Conservation (phyloP, 2,113 vertebrate species). For the Paedocypris sp. region DNA sequence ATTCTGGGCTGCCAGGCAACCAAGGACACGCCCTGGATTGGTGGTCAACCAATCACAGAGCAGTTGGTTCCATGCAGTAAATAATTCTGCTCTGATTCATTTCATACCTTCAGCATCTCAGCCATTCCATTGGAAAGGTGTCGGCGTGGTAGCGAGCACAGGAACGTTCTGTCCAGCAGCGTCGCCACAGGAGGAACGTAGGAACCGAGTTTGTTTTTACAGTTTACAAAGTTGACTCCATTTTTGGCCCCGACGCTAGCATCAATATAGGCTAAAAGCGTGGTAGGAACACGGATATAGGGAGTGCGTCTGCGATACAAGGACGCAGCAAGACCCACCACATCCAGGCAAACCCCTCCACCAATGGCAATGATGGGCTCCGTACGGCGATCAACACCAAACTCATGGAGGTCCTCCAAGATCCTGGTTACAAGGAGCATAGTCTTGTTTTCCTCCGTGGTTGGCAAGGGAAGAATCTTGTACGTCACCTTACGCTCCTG, state of each 20-base stretch:
- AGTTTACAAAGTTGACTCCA: conserved; percentile 70
- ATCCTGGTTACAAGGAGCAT: conserved; percentile 64
- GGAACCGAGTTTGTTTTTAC: conserved; percentile 72
- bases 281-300: conserved; percentile 71
- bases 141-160: conserved; percentile 59
- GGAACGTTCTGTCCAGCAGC: conserved; percentile 67
- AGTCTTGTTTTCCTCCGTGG: conserved; percentile 70
- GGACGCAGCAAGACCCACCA: conserved; percentile 63
- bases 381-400: conserved; percentile 60
- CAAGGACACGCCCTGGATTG: too few species aligned
- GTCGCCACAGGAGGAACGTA: conserved; percentile 62
- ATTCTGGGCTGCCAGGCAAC: too few species aligned
- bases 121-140: conserved; percentile 71
- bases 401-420: conserved; percentile 65
- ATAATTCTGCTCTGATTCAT: too few species aligned
- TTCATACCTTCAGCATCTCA: conserved; percentile 74
- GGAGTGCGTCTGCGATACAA: conserved; percentile 69
- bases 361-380: conserved; percentile 72
- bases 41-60: too few species aligned
- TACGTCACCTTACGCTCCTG: conserved; percentile 53
- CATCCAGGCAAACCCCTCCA: conserved; percentile 69
- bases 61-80: background rate
- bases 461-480: conserved; percentile 63
- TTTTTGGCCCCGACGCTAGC: conserved; percentile 71
- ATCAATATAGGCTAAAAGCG: conserved; percentile 67